A percentile compares a stretch with the other conserved stretches of the same genome.
Evolutionary conservation across 2,797 vertebrate genomes (phyloP).

Genomic region (Scolopax rusticola): DNA sequence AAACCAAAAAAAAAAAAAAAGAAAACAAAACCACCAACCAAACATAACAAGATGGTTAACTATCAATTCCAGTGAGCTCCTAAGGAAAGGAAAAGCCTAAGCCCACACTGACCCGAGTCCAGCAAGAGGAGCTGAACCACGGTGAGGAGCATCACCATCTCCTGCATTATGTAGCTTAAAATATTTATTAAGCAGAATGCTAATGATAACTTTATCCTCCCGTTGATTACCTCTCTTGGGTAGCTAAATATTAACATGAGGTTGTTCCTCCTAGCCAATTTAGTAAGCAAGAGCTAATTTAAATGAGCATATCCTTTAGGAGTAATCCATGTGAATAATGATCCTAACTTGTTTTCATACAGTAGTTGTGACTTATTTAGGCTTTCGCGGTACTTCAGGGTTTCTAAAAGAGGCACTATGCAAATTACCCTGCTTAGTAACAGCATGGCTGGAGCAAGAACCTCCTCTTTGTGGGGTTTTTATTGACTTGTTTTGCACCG

Average conservation of each 20-base stretch:
- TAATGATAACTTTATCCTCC: conserved; percentile 42
- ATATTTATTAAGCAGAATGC: not conserved
- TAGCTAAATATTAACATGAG: conserved; percentile 12
- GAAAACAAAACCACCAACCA: not conserved
- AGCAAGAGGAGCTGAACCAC: rapidly evolving
- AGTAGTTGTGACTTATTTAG: not conserved
- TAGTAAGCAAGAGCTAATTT: not conserved
- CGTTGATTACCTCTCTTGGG: conserved; percentile 15
- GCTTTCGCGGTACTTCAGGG: not conserved
- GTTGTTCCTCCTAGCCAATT: conserved; percentile 41
- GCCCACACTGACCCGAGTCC: rapidly evolving
- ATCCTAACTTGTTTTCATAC: not conserved
- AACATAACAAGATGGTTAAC: rapidly evolving
- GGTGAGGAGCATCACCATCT: not conserved
- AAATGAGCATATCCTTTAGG: conserved; percentile 15
- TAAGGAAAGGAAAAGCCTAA: not conserved
- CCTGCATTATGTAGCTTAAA: not conserved
- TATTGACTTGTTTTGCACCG: not conserved
- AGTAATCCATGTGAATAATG: not conserved
- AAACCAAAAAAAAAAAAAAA: not conserved
- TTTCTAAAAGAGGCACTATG: not conserved
- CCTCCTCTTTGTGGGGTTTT: not conserved
- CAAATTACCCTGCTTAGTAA: not conserved
- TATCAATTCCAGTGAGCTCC: rapidly evolving
- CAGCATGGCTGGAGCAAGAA: not conserved